Base-by-base conservation (phyloP, 2,797 vertebrate species). In the Periparus ater region DNA sequence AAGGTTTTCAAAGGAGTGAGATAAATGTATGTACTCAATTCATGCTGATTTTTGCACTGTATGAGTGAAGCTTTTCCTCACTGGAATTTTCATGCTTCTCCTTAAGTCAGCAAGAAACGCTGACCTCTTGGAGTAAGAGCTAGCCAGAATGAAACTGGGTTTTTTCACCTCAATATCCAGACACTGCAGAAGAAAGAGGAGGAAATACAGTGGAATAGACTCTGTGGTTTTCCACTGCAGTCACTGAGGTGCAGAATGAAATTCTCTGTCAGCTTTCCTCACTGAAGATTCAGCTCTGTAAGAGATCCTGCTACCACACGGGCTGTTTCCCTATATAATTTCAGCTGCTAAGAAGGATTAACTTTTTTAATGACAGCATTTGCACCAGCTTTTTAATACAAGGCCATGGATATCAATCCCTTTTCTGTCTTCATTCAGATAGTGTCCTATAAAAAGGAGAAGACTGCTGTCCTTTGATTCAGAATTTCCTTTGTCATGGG, bases 341-440 rank as follows among this genome's bases (percentile, higher is more conserved):
- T 89, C 91, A 96, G 94, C 94, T 96, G 94, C 81, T 85, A 47
- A 71, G 55, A 75, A 67, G 83, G 94, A 94, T 93, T 96, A 96
- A 82, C 44, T 48, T 79, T 91, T 90, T 85, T 78, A 88, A 91
- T 51, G n/a, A 55, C 40, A 84, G 36, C 70, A 79, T 91, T 95
- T 94, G 76, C 74, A 85, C 54, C 17, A 73, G 63, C 51, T 90
- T 93, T 94, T 86, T 66, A 84, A 50, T 80, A 54, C 0, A 6
- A 70, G 72, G 21, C 79, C 38, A 32, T 36, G 50, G 75, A 72
- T 91, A 77, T 81, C 47, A 80, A 55, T 62, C 17, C 63, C 73
- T 84, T 73, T 72, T 51, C 60, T 67, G 29, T 71, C 65, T 80
- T 80, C 42, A 21, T 72, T 92, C 68, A 72, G 20, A 77, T 7